Evolutionary conservation across 2,888 invertebrate genomes (phyloP), one percentile per base, ranked within the genome.

Genomic region (Watsonalla binaria): DNA sequence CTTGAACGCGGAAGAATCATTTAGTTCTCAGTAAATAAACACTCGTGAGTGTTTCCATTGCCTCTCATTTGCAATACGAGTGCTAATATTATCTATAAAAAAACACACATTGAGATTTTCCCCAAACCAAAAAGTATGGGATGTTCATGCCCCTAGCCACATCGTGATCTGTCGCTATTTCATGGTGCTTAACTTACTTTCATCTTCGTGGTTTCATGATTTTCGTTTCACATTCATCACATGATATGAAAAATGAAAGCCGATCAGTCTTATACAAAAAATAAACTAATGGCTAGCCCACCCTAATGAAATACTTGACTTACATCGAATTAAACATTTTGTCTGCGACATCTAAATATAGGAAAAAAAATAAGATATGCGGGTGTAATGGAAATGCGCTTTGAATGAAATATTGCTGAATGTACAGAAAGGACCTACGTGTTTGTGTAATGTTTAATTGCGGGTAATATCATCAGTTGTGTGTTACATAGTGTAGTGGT

Each of bases 401-500:
- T 35, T 6, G 42, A 11, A 42, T 39, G 45, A 45, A 39, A 56
- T 37, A 57, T 46, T 39, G 58, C 58, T 54, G 52, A 47, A 46
- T 37, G 42, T 52, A 35, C 48, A 59, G 5, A 14, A 37, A 14
- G 37, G 14, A 6, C 37, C 14, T 37, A 49, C 37, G 42, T 42
- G 42, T 11, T 42, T 8, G 8, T 11, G 11, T 42, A 11, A 42
- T 5, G 5, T 42, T 42, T 24, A 0, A 42, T 11, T 42, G 37
- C 37, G 37, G 42, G 11, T 42, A 42, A 42, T 42, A 42, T 11
- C 11, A 11, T 42, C 63, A 63, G 62, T 66, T 69, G 67, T 59
- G 73, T 67, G 66, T 68, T 62, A 71, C 68, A 64, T 59, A 64
- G 63, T 65, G 64, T 62, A 58, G 63, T 56, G 65, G 59, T 59